Evolutionary conservation across 2,797 vertebrate species (phyloP).

Genomic region (Gadopsis marmoratus): DNA sequence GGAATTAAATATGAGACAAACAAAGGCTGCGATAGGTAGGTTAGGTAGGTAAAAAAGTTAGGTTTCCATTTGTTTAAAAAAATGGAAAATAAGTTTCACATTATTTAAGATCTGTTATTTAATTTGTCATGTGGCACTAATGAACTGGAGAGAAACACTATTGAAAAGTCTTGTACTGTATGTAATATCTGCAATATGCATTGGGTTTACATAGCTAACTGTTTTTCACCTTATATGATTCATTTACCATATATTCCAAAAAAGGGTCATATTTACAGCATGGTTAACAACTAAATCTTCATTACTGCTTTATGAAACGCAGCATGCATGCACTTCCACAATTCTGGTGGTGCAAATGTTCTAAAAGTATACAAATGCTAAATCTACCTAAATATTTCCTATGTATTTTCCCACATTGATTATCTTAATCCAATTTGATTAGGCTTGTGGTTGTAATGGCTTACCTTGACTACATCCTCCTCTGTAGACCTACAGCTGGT

Average conservation of each 20-base stretch:
- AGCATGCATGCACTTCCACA: not conserved
- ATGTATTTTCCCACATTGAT: not conserved
- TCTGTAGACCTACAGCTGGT: constrained; percentile 90
- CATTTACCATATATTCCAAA: not conserved
- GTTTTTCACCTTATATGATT: not conserved
- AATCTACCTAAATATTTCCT: not conserved
- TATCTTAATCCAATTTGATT: not conserved
- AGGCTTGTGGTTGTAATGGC: not conserved
- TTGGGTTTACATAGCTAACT: not conserved
- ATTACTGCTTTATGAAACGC: not conserved
- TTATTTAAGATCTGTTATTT: not conserved
- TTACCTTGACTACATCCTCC: constrained; percentile 91
- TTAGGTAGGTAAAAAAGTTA: not conserved
- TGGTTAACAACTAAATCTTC: not conserved
- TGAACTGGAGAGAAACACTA: not conserved
- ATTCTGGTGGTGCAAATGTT: not conserved
- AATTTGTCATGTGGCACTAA: not conserved
- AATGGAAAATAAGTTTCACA: not conserved
- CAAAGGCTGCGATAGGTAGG: too few species aligned
- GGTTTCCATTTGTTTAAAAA: constrained; percentile 20
- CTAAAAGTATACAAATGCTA: not conserved
- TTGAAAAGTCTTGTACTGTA: not conserved
- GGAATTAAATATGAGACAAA: constrained; percentile 11
- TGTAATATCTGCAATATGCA: not conserved
- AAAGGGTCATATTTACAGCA: not conserved